A percentile compares a stretch with the other conserved stretches of the same genome.
Evolutionary conservation across 30 jellyfish, hydroid and myxozoan species (phyloP).

Genomic region (Rhopilema esculentum): DNA sequence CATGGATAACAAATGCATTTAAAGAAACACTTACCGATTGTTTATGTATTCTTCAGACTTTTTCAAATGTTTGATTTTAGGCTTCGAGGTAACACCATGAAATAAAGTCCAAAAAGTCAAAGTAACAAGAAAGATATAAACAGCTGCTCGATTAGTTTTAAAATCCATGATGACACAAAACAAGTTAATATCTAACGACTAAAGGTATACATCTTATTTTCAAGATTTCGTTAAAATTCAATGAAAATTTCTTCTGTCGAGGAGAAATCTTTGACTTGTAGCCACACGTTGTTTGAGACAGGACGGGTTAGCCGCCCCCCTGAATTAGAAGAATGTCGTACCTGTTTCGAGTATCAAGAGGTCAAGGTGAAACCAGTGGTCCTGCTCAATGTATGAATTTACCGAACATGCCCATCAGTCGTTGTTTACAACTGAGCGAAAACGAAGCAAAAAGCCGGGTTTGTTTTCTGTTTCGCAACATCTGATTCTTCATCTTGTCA

Average conservation of each 20-base stretch:
- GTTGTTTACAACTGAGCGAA: background rate
- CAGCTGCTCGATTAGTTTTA: background rate
- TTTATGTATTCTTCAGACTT: slow-evolving; percentile 11
- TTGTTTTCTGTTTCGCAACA: background rate
- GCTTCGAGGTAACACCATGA: slow-evolving; percentile 28
- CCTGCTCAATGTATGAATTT: background rate
- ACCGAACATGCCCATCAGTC: background rate
- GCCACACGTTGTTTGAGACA: slow-evolving; percentile 30
- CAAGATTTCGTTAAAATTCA: background rate
- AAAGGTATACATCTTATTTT: background rate
- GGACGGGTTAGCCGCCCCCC: slow-evolving; percentile 33
- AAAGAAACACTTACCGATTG: slow-evolving; percentile 7
- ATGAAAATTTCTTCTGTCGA: background rate
- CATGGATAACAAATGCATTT: background rate
- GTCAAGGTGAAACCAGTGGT: slow-evolving; percentile 55
- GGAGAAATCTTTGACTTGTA: background rate
- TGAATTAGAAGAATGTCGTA: slow-evolving; percentile 41
- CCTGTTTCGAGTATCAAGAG: slow-evolving; percentile 52
- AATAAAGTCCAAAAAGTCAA: slow-evolving; percentile 17
- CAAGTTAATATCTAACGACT: background rate
- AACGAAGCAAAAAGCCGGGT: background rate
- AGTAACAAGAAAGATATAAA: slow-evolving; percentile 1
- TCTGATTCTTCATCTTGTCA: background rate
- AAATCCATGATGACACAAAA: background rate
- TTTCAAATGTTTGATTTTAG: slow-evolving; percentile 44